phyloP scores from a whole-genome alignment of 2,888 invertebrate genomes.

The Aricia artaxerxes region DNA sequence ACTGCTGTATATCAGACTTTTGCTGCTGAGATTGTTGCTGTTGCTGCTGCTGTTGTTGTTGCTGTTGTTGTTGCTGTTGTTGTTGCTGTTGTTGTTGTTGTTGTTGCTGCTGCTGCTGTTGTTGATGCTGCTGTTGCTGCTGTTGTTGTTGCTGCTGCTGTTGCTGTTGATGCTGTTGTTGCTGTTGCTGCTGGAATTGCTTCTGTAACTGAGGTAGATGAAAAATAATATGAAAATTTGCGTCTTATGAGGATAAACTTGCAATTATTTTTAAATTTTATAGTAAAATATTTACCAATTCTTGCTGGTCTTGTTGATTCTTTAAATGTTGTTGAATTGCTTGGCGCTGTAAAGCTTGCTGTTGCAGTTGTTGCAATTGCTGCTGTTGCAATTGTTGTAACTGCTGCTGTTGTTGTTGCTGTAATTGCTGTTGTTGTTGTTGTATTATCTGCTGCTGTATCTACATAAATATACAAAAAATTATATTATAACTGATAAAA shows the following conservation, averaged over 20 bases:
- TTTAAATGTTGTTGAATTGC: slow-evolving; percentile 82
- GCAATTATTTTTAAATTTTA: not conserved
- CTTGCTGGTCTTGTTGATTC: slow-evolving; percentile 79
- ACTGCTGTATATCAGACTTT: slow-evolving; percentile 65
- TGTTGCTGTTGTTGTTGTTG: slow-evolving; percentile 69
- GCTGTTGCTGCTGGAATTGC: slow-evolving; percentile 51
- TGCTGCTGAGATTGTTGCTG: slow-evolving; percentile 54
- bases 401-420: slow-evolving; percentile 59
- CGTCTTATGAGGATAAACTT: not conserved
- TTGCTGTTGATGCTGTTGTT: slow-evolving; percentile 48
- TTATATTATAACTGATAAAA: not conserved
- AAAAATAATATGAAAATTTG: slow-evolving; percentile 2
- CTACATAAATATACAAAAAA: not conserved
- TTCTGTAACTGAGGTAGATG: slow-evolving; percentile 57
- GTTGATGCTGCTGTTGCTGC: slow-evolving; percentile 60
- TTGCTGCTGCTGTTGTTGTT: slow-evolving; percentile 51
- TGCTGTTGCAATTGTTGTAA: slow-evolving; percentile 57
- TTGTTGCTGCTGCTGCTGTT: slow-evolving; percentile 62
- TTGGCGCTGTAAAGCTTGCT: slow-evolving; percentile 71
- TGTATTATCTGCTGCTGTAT: slow-evolving; percentile 22
- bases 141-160: slow-evolving; percentile 61
- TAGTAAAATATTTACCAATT: slow-evolving; percentile 53
- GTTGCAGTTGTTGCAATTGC: slow-evolving; percentile 61
- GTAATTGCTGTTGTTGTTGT: slow-evolving; percentile 51
- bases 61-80: slow-evolving; percentile 55